Base-by-base conservation (phyloP, 1,140 invertebrate species). In the Ostrea edulis region DNA sequence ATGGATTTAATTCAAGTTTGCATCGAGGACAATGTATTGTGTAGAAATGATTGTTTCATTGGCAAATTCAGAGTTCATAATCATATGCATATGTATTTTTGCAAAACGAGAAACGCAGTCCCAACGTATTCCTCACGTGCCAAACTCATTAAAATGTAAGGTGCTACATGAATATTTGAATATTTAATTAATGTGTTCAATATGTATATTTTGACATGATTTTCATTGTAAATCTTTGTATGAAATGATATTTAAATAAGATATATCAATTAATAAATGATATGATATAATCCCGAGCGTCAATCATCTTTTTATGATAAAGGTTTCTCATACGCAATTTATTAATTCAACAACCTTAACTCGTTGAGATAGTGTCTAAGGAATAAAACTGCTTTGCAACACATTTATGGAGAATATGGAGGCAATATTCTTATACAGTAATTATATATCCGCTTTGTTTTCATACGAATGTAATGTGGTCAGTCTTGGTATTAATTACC, bases 1-100 rank as follows among this genome's bases (percentile, higher is more conserved):
- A 77, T 35, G 68, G 68, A 77, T 9, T 77, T 14, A 77, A 77
- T 77, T 77, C 68, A 35, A 77, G 68, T 77, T 77, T 77, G 35
- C 68, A 77, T 25, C 22, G 68, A 9, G 68, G 68, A 29, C 68
- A 77, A 77, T 77, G 68, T 25, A 77, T 77, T 77, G 68, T 77
- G 29, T 77, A 25, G 20, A 62, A 2, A 62, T 62, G 55, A 17
- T 17, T 62, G 17, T 8, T 62, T 62, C 55, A 62, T 62, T 62
- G 2, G 5, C 35, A 44, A 44, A 44, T 44, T 44, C 35, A 44
- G 35, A 44, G 55, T 62, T 12, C 14, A n/a, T n/a, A n/a, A n/a
- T n/a, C n/a, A 17, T 55, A 17, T 9, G 9, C 54, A 55, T 55
- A 55, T n/a, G 20, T 20, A 62, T 62, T n/a, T 20, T 62, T 62